These are phyloP conservation scores for Lacerta agilis DNA, from an alignment of 2,797 vertebrate genomes.

Conservation along the genomic window DNA sequence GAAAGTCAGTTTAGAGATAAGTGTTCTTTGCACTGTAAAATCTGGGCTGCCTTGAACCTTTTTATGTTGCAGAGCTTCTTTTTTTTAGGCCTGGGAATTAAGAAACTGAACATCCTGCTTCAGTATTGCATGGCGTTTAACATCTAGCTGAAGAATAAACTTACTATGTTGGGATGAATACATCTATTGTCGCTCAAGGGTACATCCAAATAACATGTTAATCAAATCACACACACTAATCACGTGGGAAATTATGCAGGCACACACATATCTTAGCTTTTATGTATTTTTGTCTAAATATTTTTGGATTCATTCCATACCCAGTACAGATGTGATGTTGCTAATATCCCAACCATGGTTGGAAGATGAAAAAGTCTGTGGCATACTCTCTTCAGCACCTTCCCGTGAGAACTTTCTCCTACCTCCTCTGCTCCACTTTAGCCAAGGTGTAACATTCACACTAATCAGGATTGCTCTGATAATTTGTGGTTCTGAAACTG, in stretches of 20 bases:
- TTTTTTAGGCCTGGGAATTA: background rate
- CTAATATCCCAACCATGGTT: too few relatives aligned
- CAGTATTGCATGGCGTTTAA: background rate
- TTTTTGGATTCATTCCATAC: too few relatives aligned
- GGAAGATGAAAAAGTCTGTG: too few relatives aligned
- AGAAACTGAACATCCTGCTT: background rate
- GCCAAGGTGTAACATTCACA: too few relatives aligned
- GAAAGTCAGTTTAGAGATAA: background rate
- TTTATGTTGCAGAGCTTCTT: background rate
- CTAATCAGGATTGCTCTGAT: too few relatives aligned
- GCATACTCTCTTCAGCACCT: too few relatives aligned
- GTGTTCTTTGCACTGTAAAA: background rate
- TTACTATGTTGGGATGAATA: background rate
- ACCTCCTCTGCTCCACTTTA: too few relatives aligned
- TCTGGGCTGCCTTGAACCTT: constrained; percentile 8
- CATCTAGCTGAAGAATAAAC: background rate
- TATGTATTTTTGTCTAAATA: too few relatives aligned
- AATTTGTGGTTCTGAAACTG: too few relatives aligned
- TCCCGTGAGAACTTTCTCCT: too few relatives aligned
- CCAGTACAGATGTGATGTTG: too few relatives aligned
- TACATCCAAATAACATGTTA: background rate
- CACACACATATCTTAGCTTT: too few relatives aligned
- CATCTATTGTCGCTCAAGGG: background rate
- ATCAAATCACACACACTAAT: background rate
- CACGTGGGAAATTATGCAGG: background rate